phyloP scores from a whole-genome alignment of 2,113 vertebrate species.

The Xiphophorus maculatus region DNA sequence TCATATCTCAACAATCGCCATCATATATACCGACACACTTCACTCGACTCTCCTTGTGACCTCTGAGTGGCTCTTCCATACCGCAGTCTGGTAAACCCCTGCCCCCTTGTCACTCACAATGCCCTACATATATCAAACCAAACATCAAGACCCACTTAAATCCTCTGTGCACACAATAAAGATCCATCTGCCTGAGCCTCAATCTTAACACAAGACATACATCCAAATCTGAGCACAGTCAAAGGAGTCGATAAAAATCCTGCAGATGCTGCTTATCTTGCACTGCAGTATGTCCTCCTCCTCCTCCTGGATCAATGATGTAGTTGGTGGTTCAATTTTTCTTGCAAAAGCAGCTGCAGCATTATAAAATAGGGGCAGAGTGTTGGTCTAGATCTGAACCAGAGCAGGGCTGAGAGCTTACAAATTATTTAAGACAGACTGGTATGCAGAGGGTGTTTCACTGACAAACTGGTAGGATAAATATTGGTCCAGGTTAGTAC shows the following conservation, averaged over 20 bases:
- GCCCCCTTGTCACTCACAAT: conserved; percentile 35
- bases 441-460: background rate
- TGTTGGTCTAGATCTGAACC: conserved; percentile 11
- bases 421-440: conserved; percentile 17
- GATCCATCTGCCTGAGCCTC: conserved; percentile 50
- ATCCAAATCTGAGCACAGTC: conserved; percentile 10
- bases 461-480: background rate
- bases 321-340: conserved; percentile 45
- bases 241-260: conserved; percentile 6
- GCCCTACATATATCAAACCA: conserved; percentile 56
- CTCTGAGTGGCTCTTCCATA: conserved; percentile 18
- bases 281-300: conserved; percentile 35
- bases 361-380: conserved; percentile 10
- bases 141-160: conserved; percentile 63
- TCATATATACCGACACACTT: background rate
- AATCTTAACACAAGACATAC: conserved; percentile 29
- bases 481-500: conserved; percentile 19
- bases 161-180: conserved; percentile 38
- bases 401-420: conserved; percentile 3
- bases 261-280: conserved; percentile 57
- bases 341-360: conserved; percentile 46
- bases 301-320: conserved; percentile 57
- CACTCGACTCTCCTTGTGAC: conserved; percentile 13
- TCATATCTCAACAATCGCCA: conserved; percentile 21
- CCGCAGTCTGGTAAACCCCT: conserved; percentile 29